Base-by-base conservation (phyloP, 2,113 vertebrate genomes). In the Girardinichthys multiradiatus region DNA sequence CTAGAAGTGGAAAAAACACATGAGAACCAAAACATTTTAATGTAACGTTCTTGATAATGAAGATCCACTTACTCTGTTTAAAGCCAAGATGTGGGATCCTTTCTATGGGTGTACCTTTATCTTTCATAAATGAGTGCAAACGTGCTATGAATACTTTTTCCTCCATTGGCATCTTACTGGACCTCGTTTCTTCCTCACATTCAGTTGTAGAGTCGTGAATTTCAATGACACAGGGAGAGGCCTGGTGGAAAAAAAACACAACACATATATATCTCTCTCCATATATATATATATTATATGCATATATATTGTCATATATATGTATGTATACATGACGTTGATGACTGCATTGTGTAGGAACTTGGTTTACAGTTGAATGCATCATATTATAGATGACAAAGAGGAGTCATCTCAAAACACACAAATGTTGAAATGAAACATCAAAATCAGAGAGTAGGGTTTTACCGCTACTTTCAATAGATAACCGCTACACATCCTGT, bases 1-100 rank as follows among this genome's bases (percentile, higher is more conserved):
- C 97, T 99, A 91, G 8, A 28, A 85, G n/a, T 39, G 59, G 11
- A 39, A 73, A n/a, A 31, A 26, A 42, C 4, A 45, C 26, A 74
- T 15, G 10, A 72, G 27, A 24, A 77, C 8, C 33, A 2, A 2
- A 28, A 28, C n/a, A 37, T 57, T 58, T 48, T 63, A 2, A 26
- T 35, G 59, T 1, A 27, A 8, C 64, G 29, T 24, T 1, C 26
- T 24, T 17, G 64, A 48, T 35, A 68, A 33, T 12, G 57, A 58
- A 11, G 37, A 7, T 35, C 9, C 68, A 94, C 95, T 54, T 90
- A 99, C 97, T 98, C 92, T 99, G 97, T 84, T 98, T 99, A 92
- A 98, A 99, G 90, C 97, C 97, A 0, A 98, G 93, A 82, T 98
- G 97, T 61, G 97, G 97, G 76, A 99, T 97, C 90, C 97, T 95